A percentile compares a stretch with the other conserved stretches of the same genome.
Evolutionary conservation across 2,797 vertebrate genomes (phyloP).

Genomic region (Labroides dimidiatus): DNA sequence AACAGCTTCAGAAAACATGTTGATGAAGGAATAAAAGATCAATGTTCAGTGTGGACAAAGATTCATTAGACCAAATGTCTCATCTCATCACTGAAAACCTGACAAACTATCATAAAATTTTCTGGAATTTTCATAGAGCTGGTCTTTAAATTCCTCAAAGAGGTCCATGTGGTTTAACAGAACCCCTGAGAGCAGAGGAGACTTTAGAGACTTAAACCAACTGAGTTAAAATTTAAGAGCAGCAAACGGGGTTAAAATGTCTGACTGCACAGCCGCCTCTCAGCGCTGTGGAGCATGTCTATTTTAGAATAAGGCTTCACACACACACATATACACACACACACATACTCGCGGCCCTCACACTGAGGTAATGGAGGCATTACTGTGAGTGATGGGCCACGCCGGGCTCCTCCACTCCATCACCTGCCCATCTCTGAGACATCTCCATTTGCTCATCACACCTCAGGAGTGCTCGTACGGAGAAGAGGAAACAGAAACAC

Average conservation of each 20-base stretch:
- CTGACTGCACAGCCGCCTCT: conserved; percentile 10
- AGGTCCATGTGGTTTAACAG: not conserved
- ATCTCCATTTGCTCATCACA: conserved; percentile 75
- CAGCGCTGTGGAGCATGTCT: conserved; percentile 37
- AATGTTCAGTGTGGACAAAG: not conserved
- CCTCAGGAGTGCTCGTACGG: conserved; percentile 46
- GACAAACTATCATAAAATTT: not conserved
- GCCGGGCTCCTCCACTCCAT: conserved; percentile 65
- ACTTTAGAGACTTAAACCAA: not conserved
- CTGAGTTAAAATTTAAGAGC: conserved; percentile 3
- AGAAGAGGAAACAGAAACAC: conserved; percentile 29
- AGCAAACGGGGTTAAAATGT: conserved; percentile 14
- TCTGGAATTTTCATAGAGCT: not conserved
- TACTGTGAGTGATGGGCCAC: conserved; percentile 74
- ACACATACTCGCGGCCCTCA: conserved; percentile 40
- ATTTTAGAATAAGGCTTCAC: conserved; percentile 47
- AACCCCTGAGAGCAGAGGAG: not conserved
- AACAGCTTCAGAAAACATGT: not conserved
- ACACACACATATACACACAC: conserved; percentile 28
- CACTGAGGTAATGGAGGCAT: conserved; percentile 71
- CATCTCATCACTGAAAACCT: not conserved
- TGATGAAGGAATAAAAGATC: too few relatives aligned
- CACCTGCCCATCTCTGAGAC: conserved; percentile 66
- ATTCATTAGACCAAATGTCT: not conserved
- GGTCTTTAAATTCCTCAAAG: not conserved